Base-by-base conservation (phyloP, 2,888 invertebrate genomes). In the Ephialtes manifestator region DNA sequence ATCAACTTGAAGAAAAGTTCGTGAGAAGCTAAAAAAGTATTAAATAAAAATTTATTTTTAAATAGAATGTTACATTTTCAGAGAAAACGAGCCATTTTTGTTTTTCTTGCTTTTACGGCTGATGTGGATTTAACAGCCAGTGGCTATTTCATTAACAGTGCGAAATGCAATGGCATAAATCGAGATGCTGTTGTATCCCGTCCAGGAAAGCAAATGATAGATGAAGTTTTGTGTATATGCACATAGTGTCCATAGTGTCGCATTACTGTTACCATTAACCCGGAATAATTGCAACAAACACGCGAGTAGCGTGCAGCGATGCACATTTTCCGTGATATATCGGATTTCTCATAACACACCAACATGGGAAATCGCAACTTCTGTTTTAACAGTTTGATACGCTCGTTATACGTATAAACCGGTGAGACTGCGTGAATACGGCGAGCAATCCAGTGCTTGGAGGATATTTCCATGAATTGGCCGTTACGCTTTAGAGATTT, bases 401-500 rank as follows among this genome's bases (percentile, higher is more conserved):
- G 11, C 35, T 35, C 71, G 18, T 71, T 39, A 71, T 55, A 31
- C 31, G 71, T 24, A 39, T 58, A 58, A 58, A 24, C 58, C 58
- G 24, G 20, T 3, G 55, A 11, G 55, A 13, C 24, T 55, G 55
- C 55, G 55, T 55, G 10, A 13, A 10, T 24, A 39, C 55, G 18
- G 24, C 4, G 53, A 39, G 39, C 55, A 15, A 58, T 53, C 31
- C 2, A 20, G 48, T 15, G 28, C n/a, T 39, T 15, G 24, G 35
- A 20, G 35, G 18, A 71, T 71, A 71, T 53, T 71, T 71, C 35
- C 39, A 71, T 15, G 55, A 35, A 75, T 76, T 53, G 24, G 48
- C 53, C 55, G 46, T 67, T 67, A 24, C 20, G 31, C 48, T 51
- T 39, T 71, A 71, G 53, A 71, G 53, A 76, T 65, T 71, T 70